A percentile compares a stretch with the other conserved stretches of the same genome.
phyloP scores from a whole-genome alignment of 2,113 vertebrate genomes.

The Copsychus sechellarum region DNA sequence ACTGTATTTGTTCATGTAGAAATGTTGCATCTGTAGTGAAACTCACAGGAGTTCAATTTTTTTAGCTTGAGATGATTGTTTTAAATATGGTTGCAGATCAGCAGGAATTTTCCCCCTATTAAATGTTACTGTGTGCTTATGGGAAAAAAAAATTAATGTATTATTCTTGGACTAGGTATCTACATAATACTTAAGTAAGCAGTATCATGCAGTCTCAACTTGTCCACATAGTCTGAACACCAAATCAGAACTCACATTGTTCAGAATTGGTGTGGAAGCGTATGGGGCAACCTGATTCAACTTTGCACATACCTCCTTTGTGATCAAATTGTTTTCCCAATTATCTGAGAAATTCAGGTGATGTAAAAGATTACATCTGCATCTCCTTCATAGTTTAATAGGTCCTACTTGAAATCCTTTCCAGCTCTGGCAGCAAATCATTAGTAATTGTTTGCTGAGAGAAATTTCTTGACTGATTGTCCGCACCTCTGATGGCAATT shows the following conservation, averaged over 20 bases:
- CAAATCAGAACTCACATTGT: not conserved
- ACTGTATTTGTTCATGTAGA: not conserved
- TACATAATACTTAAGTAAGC: not conserved
- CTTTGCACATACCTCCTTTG: not conserved
- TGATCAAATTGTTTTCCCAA: not conserved
- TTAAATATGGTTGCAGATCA: not conserved
- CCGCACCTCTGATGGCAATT: not conserved
- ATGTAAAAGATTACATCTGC: not conserved
- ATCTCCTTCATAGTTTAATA: not conserved
- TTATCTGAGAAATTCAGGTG: not conserved
- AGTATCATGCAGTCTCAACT: not conserved
- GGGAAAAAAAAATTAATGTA: not conserved
- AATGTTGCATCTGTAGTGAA: not conserved
- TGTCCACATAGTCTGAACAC: not conserved
- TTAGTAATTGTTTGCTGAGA: not conserved
- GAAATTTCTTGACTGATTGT: not conserved
- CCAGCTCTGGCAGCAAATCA: not conserved
- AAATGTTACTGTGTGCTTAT: not conserved
- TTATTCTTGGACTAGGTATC: not conserved
- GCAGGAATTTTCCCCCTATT: not conserved
- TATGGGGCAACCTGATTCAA: not conserved
- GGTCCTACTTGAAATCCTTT: not conserved
- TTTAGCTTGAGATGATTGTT: not conserved
- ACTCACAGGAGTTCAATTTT: not conserved
- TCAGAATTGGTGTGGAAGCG: not conserved